These are phyloP conservation scores for Ochotona princeps DNA, from an alignment of 2,113 vertebrate species.

Conservation along the genomic window DNA sequence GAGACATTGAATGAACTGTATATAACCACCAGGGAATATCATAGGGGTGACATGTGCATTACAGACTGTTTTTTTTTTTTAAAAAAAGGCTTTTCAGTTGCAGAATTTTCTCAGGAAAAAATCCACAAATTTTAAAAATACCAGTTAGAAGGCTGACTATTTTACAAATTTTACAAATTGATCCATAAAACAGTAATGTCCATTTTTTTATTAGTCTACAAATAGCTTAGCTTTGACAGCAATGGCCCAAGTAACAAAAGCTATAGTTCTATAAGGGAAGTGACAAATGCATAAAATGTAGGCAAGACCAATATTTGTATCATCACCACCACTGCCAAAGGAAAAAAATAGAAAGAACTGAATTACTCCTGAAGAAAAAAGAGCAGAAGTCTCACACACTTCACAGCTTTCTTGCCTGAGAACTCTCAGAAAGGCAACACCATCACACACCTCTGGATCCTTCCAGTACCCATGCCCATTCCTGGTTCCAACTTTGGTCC, in stretches of 20 bases:
- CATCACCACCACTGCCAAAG: too few species aligned
- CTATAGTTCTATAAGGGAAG: slow-evolving; percentile 57
- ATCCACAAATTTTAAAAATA: slow-evolving; percentile 41
- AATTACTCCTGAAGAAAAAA: background rate
- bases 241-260: slow-evolving; percentile 53
- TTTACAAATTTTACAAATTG: slow-evolving; percentile 60
- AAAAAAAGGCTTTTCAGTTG: background rate
- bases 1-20: slow-evolving; percentile 64
- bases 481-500: background rate
- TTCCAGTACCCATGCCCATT: background rate
- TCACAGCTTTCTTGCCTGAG: background rate
- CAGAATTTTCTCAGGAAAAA: slow-evolving; percentile 53
- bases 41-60: slow-evolving; percentile 46
- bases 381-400: background rate
- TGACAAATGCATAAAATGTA: slow-evolving; percentile 53
- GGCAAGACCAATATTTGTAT: background rate
- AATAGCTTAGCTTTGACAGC: slow-evolving; percentile 66
- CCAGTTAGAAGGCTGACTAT: slow-evolving; percentile 56
- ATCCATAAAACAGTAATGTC: slow-evolving; percentile 58
- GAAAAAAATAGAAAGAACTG: background rate
- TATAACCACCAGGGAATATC: slow-evolving; percentile 37
- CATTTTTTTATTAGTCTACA: slow-evolving; percentile 60
- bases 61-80: slow-evolving; percentile 34
- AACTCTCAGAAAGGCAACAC: background rate
- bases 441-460: background rate